Percentiles rank a stretch among this genome's conserved stretches.
phyloP scores from a whole-genome alignment of 2,797 vertebrate genomes.

The Xenopus petersii region DNA sequence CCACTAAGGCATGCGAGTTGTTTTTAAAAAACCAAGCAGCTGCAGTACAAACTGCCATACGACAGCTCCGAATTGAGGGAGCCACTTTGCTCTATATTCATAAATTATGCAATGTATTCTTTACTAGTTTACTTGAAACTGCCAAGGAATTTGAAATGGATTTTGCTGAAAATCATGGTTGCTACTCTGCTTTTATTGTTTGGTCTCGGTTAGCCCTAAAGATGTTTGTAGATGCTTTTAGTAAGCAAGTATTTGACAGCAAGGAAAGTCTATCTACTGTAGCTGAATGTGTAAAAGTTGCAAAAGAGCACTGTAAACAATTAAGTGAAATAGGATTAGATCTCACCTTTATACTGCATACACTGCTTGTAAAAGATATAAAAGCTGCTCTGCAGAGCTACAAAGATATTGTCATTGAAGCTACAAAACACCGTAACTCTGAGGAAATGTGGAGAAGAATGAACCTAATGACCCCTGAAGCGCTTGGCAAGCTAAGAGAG shows the following conservation, averaged over 20 bases:
- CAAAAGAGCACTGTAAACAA: constrained; percentile 93
- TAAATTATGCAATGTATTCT: constrained; percentile 97
- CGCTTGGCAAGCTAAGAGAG: constrained; percentile 86
- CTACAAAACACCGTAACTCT: constrained; percentile 95
- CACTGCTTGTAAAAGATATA: constrained; percentile 90
- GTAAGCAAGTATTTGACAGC: constrained; percentile 96
- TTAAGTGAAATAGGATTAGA: constrained; percentile 93
- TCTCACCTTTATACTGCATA: constrained; percentile 91
- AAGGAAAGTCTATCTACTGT: constrained; percentile 95
- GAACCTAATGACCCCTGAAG: constrained; percentile 98
- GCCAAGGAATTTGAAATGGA: constrained; percentile 93
- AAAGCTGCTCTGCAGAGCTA: constrained; percentile 86
- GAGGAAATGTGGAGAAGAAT: constrained; percentile 98
- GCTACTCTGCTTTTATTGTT: constrained; percentile 94
- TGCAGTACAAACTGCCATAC: constrained; percentile 89
- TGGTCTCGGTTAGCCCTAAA: constrained; percentile 89
- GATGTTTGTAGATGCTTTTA: constrained; percentile 96
- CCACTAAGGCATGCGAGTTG: constrained; percentile 93
- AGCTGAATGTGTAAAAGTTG: constrained; percentile 92
- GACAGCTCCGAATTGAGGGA: constrained; percentile 94
- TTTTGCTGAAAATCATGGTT: constrained; percentile 88
- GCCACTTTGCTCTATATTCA: constrained; percentile 96
- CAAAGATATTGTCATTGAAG: constrained; percentile 96
- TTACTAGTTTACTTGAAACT: constrained; percentile 92
- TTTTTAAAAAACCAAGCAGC: constrained; percentile 90